phyloP scores from a whole-genome alignment of 2,113 vertebrate species.

The Rhagologus leucostigma region DNA sequence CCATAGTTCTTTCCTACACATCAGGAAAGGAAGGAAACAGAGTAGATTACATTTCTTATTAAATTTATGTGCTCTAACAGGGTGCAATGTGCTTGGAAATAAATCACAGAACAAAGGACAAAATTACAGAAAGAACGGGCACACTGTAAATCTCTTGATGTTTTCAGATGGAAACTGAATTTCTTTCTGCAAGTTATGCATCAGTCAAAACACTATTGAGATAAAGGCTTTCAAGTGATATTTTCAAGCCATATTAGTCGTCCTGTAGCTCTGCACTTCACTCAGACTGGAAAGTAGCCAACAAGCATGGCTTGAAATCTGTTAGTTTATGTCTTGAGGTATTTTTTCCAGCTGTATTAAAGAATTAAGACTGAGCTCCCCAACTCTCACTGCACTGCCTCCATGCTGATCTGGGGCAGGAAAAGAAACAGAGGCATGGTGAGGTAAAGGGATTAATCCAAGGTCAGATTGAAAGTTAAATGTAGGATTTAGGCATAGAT shows the following conservation, averaged over 20 bases:
- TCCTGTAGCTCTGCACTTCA: conserved; percentile 9
- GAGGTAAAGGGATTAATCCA: conserved; percentile 52
- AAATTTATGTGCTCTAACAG: conserved; percentile 19
- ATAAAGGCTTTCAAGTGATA: conserved; percentile 28
- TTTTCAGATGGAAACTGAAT: conserved; percentile 4
- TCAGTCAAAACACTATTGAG: conserved; percentile 19
- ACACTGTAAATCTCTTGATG: not conserved
- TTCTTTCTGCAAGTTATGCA: conserved; percentile 9
- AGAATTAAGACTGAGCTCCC: conserved; percentile 37
- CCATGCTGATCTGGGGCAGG: conserved; percentile 33
- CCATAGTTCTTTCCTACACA: not conserved
- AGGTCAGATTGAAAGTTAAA: conserved; percentile 49
- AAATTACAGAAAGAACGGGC: not conserved
- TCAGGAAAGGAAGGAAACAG: conserved; percentile 21
- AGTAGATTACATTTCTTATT: not conserved
- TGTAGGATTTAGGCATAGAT: not conserved
- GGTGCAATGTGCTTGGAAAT: not conserved
- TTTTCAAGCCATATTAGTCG: conserved; percentile 3
- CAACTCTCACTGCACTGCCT: conserved; percentile 5
- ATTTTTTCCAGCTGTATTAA: conserved; percentile 65
- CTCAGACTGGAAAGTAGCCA: conserved; percentile 41
- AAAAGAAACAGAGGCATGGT: conserved; percentile 51
- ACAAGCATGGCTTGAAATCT: conserved; percentile 46
- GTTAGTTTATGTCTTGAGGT: conserved; percentile 43
- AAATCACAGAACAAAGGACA: conserved; percentile 39